phyloP scores from a whole-genome alignment of 2,113 vertebrate genomes.

The Sceloporus tristichus region DNA sequence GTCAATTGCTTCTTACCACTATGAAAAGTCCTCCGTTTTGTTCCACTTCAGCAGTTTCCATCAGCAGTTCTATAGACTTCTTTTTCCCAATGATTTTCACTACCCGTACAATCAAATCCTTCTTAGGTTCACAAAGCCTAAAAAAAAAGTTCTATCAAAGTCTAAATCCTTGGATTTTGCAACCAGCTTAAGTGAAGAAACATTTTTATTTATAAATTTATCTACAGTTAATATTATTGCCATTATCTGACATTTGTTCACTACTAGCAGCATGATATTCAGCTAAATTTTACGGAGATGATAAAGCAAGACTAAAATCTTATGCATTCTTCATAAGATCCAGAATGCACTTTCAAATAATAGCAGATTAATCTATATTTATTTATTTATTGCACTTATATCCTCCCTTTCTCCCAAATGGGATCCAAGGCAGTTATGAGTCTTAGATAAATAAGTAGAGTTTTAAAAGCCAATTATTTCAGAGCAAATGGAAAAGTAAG shows the following conservation, averaged over 20 bases:
- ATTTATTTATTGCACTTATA: too few species aligned
- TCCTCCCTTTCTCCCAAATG: too few species aligned
- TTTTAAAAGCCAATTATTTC: too few species aligned
- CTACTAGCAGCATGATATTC: not conserved
- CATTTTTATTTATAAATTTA: not conserved
- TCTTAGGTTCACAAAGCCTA: slow-evolving; percentile 94
- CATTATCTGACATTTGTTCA: not conserved
- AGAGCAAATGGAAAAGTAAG: too few species aligned
- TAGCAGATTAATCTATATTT: too few species aligned
- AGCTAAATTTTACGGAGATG: not conserved
- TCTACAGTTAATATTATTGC: not conserved
- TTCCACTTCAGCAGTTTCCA: slow-evolving; percentile 92
- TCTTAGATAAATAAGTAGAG: too few species aligned
- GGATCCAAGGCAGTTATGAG: too few species aligned
- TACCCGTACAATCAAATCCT: slow-evolving; percentile 89
- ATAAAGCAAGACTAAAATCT: not conserved
- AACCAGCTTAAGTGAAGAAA: not conserved
- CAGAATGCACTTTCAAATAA: not conserved
- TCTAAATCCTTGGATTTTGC: not conserved
- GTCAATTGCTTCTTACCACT: slow-evolving; percentile 79
- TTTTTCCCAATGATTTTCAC: slow-evolving; percentile 89
- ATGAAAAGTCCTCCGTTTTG: slow-evolving; percentile 92
- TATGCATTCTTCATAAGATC: not conserved
- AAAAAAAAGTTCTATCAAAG: not conserved
- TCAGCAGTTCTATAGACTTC: slow-evolving; percentile 92